phyloP scores from a whole-genome alignment of 2,797 vertebrate genomes.

The Bovichtus diacanthus region DNA sequence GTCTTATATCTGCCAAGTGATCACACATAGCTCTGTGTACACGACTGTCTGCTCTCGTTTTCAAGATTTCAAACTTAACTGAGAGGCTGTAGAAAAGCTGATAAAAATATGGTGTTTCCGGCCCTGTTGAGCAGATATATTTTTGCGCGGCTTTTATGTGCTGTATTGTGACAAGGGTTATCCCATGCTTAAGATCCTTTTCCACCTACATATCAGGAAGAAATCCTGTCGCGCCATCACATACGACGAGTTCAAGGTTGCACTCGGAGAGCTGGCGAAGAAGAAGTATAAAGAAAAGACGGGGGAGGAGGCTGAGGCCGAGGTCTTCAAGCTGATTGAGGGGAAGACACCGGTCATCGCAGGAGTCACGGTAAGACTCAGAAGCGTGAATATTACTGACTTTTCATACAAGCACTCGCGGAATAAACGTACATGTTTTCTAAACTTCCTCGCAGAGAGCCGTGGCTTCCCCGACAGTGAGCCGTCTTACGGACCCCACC shows the following conservation, averaged over 20 bases:
- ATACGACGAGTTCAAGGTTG: conserved; percentile 94
- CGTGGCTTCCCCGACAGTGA: conserved; percentile 85
- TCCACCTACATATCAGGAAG: conserved; percentile 83
- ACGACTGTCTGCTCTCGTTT: conserved; percentile 43
- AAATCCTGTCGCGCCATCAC: conserved; percentile 94
- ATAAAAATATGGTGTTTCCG: neutral
- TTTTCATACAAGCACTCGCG: neutral
- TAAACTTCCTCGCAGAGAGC: conserved; percentile 64
- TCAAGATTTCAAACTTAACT: conserved; percentile 31
- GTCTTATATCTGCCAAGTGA: conserved; percentile 51
- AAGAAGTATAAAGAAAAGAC: conserved; percentile 94
- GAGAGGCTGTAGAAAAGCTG: conserved; percentile 19
- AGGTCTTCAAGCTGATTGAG: conserved; percentile 93
- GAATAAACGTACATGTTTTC: conserved; percentile 9
- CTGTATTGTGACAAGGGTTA: neutral
- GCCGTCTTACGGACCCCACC: conserved; percentile 93
- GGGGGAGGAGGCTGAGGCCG: conserved; percentile 90
- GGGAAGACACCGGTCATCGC: conserved; percentile 92
- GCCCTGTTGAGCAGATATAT: neutral
- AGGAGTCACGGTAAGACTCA: conserved; percentile 85
- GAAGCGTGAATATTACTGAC: neutral
- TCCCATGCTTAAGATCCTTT: conserved; percentile 23
- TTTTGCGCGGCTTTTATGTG: conserved; percentile 1
- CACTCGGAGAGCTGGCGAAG: conserved; percentile 91
- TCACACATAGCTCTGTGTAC: conserved; percentile 63